phyloP scores from a whole-genome alignment of 2,888 invertebrate species.

The Beris morrisii region DNA sequence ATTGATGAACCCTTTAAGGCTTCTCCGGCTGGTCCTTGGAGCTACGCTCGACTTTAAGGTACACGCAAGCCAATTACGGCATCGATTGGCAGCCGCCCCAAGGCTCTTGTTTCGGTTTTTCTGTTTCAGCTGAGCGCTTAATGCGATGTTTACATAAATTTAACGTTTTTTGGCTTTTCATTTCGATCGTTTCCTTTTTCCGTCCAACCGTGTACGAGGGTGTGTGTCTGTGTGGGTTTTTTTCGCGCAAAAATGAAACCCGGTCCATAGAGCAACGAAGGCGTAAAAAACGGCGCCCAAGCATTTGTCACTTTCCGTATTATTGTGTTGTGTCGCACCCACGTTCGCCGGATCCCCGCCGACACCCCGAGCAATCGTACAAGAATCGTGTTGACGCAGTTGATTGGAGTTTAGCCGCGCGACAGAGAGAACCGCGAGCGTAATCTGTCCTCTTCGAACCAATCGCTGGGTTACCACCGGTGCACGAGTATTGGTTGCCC shows the following conservation, averaged over 20 bases:
- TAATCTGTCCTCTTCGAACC: neutral
- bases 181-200: neutral
- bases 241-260: too few species aligned
- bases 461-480: neutral
- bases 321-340: neutral
- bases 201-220: too few species aligned
- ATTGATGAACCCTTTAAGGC: neutral
- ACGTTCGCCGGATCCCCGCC: conserved; percentile 19
- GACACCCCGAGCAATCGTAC: neutral
- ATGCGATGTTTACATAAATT: too few species aligned
- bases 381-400: conserved; percentile 22
- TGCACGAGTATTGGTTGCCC: conserved; percentile 22
- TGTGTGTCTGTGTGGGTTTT: too few species aligned
- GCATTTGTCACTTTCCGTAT: conserved; percentile 7
- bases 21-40: neutral
- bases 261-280: neutral
- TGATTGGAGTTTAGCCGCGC: conserved; percentile 34
- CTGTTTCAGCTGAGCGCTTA: too few species aligned
- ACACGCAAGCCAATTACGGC: conserved; percentile 2
- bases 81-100: neutral
- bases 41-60: too few species aligned
- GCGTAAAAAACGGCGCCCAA: conserved; percentile 1
- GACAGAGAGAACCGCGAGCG: conserved; percentile 17
- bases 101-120: too few species aligned
- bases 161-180: too few species aligned